A percentile compares a stretch with the other conserved stretches of the same genome.
Evolutionary conservation across 2,888 invertebrate species (phyloP).

Genomic region (Gonocerus acuteangulatus): DNA sequence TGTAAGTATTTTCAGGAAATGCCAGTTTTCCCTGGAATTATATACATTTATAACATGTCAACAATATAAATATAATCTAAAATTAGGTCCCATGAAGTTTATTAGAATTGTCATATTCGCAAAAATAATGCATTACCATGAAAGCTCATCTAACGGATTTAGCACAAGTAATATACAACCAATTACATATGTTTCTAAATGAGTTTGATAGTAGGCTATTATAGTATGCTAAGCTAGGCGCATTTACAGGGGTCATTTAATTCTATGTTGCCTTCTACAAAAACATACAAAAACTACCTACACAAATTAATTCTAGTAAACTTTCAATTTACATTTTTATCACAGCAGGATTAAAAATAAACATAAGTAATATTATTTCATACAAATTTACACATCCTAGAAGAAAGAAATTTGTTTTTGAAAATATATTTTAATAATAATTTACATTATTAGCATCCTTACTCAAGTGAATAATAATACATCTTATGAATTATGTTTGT

Average conservation of each 20-base stretch:
- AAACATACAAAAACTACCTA: constrained; percentile 9
- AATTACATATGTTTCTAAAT: no score
- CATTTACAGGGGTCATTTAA: constrained; percentile 1
- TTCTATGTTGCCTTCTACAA: neutral
- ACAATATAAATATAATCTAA: constrained; percentile 26
- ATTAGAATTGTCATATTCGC: constrained; percentile 25
- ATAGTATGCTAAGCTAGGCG: constrained; percentile 7
- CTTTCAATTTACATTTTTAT: constrained; percentile 18
- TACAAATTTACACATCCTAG: neutral
- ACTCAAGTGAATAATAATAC: no score
- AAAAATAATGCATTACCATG: constrained; percentile 20
- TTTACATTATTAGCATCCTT: no score
- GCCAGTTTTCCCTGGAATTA: constrained; percentile 19
- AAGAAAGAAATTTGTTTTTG: no score
- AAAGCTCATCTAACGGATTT: constrained; percentile 22
- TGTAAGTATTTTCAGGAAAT: constrained; percentile 19
- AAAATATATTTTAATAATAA: no score
- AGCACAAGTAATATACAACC: constrained; percentile 6
- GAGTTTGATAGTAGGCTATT: no score
- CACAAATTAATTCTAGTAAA: constrained; percentile 9
- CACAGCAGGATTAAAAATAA: constrained; percentile 23
- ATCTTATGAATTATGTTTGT: no score
- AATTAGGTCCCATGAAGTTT: constrained; percentile 28
- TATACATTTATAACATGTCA: constrained; percentile 25
- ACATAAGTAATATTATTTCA: constrained; percentile 2